Percentiles rank a stretch among this genome's conserved stretches.
Conservation (phyloP, 2,113 vertebrate species). For the Arizona elegans region DNA sequence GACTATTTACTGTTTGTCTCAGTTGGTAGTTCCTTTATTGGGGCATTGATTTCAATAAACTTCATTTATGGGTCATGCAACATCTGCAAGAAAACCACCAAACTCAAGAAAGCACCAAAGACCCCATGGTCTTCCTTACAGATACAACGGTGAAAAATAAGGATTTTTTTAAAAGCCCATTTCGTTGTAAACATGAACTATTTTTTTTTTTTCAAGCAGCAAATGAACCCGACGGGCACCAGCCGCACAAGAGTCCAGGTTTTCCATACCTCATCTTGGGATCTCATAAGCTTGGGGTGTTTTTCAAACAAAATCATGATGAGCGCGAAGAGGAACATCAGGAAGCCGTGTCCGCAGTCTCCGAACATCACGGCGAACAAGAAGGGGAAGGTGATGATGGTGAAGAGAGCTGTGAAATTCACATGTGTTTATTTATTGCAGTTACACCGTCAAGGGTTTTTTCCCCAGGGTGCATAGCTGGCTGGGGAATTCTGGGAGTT, state of each 20-base stretch:
- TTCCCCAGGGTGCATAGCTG: neutral
- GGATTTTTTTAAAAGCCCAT: neutral
- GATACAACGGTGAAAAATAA: neutral
- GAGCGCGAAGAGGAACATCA: constrained; percentile 89
- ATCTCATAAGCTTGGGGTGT: constrained; percentile 81
- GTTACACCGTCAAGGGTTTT: neutral
- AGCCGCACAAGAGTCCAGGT: no score
- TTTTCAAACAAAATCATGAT: constrained; percentile 88
- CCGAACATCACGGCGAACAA: constrained; percentile 98
- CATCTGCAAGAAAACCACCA: neutral
- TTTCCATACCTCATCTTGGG: constrained; percentile 83
- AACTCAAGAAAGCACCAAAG: neutral
- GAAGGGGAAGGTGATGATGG: constrained; percentile 95
- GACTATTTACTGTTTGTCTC: neutral
- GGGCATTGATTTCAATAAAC: neutral
- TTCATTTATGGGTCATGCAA: neutral
- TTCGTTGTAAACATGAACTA: no score
- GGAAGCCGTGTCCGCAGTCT: constrained; percentile 88
- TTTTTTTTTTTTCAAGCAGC: neutral
- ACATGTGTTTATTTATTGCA: neutral
- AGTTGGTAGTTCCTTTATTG: neutral
- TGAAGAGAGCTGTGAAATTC: constrained; percentile 82
- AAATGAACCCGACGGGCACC: neutral
- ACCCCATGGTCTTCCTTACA: neutral
- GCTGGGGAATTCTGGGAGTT: neutral